Conservation (phyloP, 37 sponge, comb jelly and placozoan species). For the Halichondria panicea region DNA sequence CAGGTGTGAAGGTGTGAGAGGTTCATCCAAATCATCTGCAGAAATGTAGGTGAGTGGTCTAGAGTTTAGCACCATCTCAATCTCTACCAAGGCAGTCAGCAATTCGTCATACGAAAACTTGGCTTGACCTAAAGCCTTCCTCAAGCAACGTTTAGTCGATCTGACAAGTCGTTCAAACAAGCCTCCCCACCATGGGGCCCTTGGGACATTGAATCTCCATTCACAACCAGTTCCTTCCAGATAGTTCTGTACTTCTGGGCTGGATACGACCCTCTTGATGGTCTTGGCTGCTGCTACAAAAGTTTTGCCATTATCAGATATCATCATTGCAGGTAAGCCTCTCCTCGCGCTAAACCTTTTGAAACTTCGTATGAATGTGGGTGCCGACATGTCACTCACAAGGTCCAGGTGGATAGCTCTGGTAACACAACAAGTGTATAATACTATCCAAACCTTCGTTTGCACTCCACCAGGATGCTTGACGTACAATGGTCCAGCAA, state of each 20-base stretch:
- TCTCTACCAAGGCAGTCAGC: slow-evolving; percentile 11
- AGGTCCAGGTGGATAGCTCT: slow-evolving; percentile 53
- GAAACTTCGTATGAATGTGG: slow-evolving; percentile 15
- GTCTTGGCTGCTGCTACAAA: slow-evolving; percentile 19
- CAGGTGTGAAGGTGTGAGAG: slow-evolving; percentile 49
- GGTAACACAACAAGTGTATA: slow-evolving; percentile 44
- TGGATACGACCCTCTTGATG: background rate
- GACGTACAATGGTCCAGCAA: slow-evolving; percentile 37
- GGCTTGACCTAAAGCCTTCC: slow-evolving; percentile 23
- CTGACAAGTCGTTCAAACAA: slow-evolving; percentile 41
- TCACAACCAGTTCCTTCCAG: slow-evolving; percentile 13
- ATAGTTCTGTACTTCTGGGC: slow-evolving; percentile 20
- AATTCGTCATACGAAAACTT: slow-evolving; percentile 39
- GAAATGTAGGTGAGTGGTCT: slow-evolving; percentile 48
- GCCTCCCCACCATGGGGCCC: slow-evolving; percentile 64
- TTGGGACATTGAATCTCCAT: slow-evolving; percentile 47
- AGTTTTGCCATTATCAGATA: slow-evolving; percentile 33
- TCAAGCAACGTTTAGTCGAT: slow-evolving; percentile 33
- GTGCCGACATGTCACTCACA: slow-evolving; percentile 16
- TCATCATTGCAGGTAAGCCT: slow-evolving; percentile 1
- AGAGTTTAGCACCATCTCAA: slow-evolving; percentile 39
- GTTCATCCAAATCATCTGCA: slow-evolving; percentile 31
- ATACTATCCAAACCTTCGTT: slow-evolving; percentile 37
- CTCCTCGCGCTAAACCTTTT: slow-evolving; percentile 17
- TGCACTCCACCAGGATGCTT: background rate